These are phyloP conservation scores for Laticauda laticaudata DNA, from an alignment of 2,113 vertebrate species.

Conservation along the genomic window DNA sequence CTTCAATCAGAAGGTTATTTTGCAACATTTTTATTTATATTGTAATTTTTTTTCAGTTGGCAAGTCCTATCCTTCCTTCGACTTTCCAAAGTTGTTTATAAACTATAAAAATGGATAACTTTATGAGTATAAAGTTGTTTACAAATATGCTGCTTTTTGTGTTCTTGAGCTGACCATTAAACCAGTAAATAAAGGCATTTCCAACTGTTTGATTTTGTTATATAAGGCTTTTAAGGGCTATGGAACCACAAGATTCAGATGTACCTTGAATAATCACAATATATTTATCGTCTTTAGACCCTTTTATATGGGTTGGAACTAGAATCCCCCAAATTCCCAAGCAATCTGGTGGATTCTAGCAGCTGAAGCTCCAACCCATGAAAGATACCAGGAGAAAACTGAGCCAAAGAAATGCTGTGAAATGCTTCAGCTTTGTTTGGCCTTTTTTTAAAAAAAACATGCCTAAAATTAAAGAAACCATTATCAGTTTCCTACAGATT, in stretches of 20 bases:
- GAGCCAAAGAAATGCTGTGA: conserved; percentile 68
- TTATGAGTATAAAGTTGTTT: background rate
- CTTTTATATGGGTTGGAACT: background rate
- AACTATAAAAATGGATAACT: background rate
- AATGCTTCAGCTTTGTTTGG: conserved; percentile 52
- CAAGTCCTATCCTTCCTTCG: conserved; percentile 10
- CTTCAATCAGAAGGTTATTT: background rate
- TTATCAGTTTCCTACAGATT: conserved; percentile 79
- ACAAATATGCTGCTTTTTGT: conserved; percentile 4
- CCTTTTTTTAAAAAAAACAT: conserved; percentile 28
- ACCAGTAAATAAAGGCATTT: conserved; percentile 26
- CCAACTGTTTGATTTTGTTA: conserved; percentile 34
- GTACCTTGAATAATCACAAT: conserved; percentile 52
- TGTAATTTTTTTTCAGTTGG: conserved; percentile 1
- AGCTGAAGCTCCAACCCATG: background rate
- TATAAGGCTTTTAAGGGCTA: conserved; percentile 27
- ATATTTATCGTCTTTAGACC: background rate
- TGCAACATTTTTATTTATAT: background rate
- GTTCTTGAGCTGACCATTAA: background rate
- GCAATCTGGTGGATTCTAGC: background rate
- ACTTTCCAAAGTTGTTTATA: background rate
- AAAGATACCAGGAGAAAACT: conserved; percentile 24
- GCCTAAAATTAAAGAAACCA: conserved; percentile 64
- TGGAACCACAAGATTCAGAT: conserved; percentile 52
- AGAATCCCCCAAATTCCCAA: background rate